Conservation (phyloP, 2,888 invertebrate species). For the Altica lythri region DNA sequence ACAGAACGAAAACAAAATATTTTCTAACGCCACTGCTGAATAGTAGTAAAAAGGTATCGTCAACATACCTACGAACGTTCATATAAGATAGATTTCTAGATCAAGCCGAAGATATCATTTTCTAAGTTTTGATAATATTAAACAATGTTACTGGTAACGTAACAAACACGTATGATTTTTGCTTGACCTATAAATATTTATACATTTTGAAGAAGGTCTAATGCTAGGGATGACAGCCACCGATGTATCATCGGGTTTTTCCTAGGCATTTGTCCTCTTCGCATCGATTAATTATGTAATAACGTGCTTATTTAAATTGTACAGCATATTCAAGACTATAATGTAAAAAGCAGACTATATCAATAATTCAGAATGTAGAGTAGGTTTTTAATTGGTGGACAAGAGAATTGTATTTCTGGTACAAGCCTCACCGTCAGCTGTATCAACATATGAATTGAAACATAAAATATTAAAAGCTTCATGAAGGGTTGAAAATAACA, state of each 20-base stretch:
- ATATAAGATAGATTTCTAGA: too few species aligned
- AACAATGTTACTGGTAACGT: too few species aligned
- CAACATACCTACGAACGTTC: too few species aligned
- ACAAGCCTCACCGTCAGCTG: constrained; percentile 49
- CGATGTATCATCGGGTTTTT: constrained; percentile 39
- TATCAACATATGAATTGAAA: constrained; percentile 54
- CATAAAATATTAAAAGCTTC: constrained; percentile 38
- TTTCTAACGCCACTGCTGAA: too few species aligned
- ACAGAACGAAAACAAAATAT: too few species aligned
- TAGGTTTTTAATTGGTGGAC: constrained; percentile 37
- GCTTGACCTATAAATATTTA: too few species aligned
- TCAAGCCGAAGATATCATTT: too few species aligned
- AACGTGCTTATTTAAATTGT: constrained; percentile 18
- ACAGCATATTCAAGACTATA: constrained; percentile 17
- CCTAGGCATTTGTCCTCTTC: constrained; percentile 13
- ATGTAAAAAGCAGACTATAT: constrained; percentile 19
- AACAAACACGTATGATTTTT: too few species aligned
- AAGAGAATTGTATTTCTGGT: constrained; percentile 37
- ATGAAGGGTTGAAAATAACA: constrained; percentile 29
- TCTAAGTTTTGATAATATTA: too few species aligned
- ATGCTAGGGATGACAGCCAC: neutral
- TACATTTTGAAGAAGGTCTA: too few species aligned
- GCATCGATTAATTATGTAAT: constrained; percentile 10
- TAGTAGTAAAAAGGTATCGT: too few species aligned
- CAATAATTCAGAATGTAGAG: constrained; percentile 29